Evolutionary conservation across 1,140 invertebrate genomes (phyloP), one percentile per base, ranked within the genome.

Genomic region (Lepidurus apus): DNA sequence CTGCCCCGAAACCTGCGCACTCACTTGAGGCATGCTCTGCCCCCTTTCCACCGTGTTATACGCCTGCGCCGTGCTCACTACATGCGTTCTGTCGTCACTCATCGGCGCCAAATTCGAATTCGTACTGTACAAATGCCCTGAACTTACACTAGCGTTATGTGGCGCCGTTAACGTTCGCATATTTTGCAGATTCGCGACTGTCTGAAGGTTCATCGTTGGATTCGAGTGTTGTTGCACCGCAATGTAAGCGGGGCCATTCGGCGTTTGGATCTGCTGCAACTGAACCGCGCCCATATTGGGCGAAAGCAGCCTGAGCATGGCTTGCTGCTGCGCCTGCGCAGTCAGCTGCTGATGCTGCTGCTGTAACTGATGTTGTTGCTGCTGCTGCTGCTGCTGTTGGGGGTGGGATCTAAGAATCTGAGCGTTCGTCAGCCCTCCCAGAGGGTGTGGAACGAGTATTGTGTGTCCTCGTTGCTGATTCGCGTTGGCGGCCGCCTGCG

Each of bases 181-280:
- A 17, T 44, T 42, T 7, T 26, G 77, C 11, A 78, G 77, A 24
- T 74, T 26, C 26, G 77, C 34, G 75, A 26, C n/a, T 42, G 47
- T 42, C 76, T 75, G 45, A 77, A 81, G 43, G 43, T 79, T 73
- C 78, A 80, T 47, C 79, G 81, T 65, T 65, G 53, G 53, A 9
- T 76, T 42, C 21, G 75, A 47, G 6, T 76, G 78, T 26, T 81
- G 81, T 17, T 83, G 84, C 47, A 87, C 83, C 74, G 86, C 86
- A 53, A 88, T 83, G 43, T 85, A 82, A 21, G 87, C 83, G 74
- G 86, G 86, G n/a, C 87, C 87, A 24, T 84, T 84, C 11, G 86
- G 83, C 7, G 87, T 88, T 81, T 87, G 87, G 43, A 88, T 86
- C 78, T 86, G 86, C 77, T 87, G 85, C 13, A 88, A 76, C 80